Evolutionary conservation across 2,888 invertebrate genomes (phyloP).

Genomic region (Hyposoter didymator): DNA sequence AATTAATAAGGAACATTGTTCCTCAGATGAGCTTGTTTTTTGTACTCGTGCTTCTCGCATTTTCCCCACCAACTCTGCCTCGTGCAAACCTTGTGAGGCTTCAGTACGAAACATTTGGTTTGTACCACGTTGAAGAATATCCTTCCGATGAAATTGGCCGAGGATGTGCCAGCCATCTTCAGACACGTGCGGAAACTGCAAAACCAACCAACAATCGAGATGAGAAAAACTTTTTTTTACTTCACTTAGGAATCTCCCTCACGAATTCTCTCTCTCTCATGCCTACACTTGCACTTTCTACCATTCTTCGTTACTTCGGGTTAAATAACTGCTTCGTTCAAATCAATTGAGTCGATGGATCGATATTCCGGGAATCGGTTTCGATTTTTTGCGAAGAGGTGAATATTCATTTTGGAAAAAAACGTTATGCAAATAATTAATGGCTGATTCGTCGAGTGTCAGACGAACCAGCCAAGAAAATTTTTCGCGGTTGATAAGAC

Average conservation of each 20-base stretch:
- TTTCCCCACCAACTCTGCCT: constrained; percentile 93
- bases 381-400: too few species aligned
- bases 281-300: constrained; percentile 1
- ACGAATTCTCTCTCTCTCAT: constrained; percentile 12
- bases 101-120: constrained; percentile 95
- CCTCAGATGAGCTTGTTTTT: constrained; percentile 90
- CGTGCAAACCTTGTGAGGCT: constrained; percentile 91
- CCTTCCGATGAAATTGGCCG: constrained; percentile 95
- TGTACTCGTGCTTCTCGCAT: constrained; percentile 89
- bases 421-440: too few species aligned
- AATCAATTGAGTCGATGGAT: too few species aligned
- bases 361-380: too few species aligned
- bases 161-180: constrained; percentile 93
- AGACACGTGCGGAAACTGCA: constrained; percentile 96
- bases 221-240: constrained; percentile 34
- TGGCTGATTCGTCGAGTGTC: too few species aligned
- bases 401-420: too few species aligned
- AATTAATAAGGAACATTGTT: constrained; percentile 89
- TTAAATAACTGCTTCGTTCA: too few species aligned
- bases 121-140: constrained; percentile 98
- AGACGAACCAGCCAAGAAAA: too few species aligned
- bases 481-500: too few species aligned
- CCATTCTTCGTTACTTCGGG: neutral
- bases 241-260: too few species aligned
- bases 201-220: constrained; percentile 70